phyloP scores from a whole-genome alignment of 2,797 vertebrate species.

The Heteromormyrus szaboi region DNA sequence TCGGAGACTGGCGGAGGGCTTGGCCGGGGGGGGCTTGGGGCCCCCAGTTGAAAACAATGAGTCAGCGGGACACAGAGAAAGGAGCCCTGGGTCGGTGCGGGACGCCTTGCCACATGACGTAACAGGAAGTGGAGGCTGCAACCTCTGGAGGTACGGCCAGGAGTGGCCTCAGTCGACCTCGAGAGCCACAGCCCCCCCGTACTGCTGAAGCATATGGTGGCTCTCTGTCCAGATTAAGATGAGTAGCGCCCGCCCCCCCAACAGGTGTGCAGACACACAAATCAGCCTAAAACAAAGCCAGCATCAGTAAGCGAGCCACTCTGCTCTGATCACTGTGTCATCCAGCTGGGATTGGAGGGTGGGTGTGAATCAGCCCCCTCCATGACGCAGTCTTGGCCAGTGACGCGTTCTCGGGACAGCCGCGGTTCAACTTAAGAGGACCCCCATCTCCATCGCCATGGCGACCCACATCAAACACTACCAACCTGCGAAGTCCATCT shows the following conservation, averaged over 20 bases:
- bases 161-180: not conserved
- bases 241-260: constrained; percentile 48
- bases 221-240: constrained; percentile 39
- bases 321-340: not conserved
- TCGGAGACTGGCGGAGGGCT: not conserved
- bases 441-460: not conserved
- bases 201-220: constrained; percentile 2
- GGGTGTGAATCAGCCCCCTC: not conserved
- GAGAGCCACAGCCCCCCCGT: not conserved
- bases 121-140: constrained; percentile 32
- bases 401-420: not conserved
- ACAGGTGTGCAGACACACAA: constrained; percentile 48
- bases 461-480: not conserved
- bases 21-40: not conserved
- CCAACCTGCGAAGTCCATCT: not conserved
- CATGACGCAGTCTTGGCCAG: not conserved
- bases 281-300: not conserved
- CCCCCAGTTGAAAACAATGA: constrained; percentile 29
- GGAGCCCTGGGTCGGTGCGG: not conserved
- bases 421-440: not conserved
- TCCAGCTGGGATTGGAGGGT: not conserved
- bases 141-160: not conserved
- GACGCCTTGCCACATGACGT: constrained; percentile 40
- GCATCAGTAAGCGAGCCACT: not conserved
- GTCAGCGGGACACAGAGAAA: constrained; percentile 19